Percentiles rank a stretch among this genome's conserved stretches.
These are phyloP conservation scores for Toxotes lorentzi DNA, from an alignment of 2,797 vertebrate species.

Conservation along the genomic window DNA sequence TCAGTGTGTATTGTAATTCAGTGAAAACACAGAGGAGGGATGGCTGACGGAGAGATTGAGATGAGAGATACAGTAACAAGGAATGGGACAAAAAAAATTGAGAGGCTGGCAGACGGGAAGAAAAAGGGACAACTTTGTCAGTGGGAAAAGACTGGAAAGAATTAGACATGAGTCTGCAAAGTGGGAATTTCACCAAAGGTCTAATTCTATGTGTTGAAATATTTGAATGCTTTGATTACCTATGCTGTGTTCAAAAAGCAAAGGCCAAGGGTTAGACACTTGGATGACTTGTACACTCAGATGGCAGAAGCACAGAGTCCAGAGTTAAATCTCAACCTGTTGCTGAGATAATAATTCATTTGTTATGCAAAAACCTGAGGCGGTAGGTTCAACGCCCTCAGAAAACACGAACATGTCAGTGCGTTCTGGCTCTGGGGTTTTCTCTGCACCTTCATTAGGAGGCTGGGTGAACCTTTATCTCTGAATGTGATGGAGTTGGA, in stretches of 20 bases:
- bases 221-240: not conserved
- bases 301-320: not conserved
- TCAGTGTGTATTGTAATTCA: not conserved
- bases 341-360: conserved; percentile 27
- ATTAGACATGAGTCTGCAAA: not conserved
- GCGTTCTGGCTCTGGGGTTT: conserved; percentile 1
- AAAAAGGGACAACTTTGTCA: not conserved
- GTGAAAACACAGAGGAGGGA: not conserved
- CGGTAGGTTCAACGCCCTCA: conserved; percentile 45
- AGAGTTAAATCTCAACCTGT: conserved; percentile 36
- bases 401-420: conserved; percentile 55
- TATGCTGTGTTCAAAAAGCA: conserved; percentile 19
- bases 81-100: not conserved
- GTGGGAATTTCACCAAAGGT: no score
- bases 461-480: conserved; percentile 1
- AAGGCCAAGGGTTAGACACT: conserved; percentile 7
- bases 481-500: not conserved
- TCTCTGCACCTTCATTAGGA: conserved; percentile 10
- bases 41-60: not conserved
- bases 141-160: not conserved
- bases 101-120: not conserved
- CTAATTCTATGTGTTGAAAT: no score
- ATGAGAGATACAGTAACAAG: not conserved
- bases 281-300: not conserved
- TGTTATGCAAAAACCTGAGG: conserved; percentile 53